A percentile compares a stretch with the other conserved stretches of the same genome.
phyloP scores from a whole-genome alignment of 2,888 invertebrate genomes.

The Volucella zonaria region DNA sequence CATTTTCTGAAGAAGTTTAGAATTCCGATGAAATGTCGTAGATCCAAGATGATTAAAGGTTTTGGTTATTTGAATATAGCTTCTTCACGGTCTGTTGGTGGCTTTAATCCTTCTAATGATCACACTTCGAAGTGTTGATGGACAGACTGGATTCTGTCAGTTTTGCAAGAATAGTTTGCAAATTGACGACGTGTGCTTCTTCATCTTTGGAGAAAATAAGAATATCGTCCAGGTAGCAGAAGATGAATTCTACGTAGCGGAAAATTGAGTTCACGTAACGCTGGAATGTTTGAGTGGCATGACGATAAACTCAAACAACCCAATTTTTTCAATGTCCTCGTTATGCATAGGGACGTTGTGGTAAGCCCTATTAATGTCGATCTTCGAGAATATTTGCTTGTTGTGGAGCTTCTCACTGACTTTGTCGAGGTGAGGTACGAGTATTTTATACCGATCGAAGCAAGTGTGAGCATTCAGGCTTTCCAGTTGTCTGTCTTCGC shows the following conservation, averaged over 20 bases:
- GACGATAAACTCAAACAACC: conserved; percentile 78
- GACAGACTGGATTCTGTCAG: too few relatives aligned
- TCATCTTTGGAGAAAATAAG: conserved; percentile 73
- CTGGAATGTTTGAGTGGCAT: conserved; percentile 79
- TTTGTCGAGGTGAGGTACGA: conserved; percentile 30
- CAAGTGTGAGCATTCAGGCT: conserved; percentile 75
- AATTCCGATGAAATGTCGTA: conserved; percentile 65
- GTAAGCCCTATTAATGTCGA: conserved; percentile 77
- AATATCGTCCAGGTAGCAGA: conserved; percentile 77
- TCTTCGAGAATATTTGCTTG: conserved; percentile 65
- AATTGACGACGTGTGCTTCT: conserved; percentile 71
- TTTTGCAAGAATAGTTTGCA: conserved; percentile 20
- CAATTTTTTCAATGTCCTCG: conserved; percentile 79
- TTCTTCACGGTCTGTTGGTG: conserved; percentile 55
- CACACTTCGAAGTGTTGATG: conserved; percentile 49
- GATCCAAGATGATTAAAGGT: conserved; percentile 45
- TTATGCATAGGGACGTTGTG: conserved; percentile 78
- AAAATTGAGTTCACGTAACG: conserved; percentile 76
- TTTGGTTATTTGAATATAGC: conserved; percentile 52
- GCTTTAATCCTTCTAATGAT: conserved; percentile 35
- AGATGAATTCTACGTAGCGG: conserved; percentile 74
- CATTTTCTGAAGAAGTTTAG: conserved; percentile 55
- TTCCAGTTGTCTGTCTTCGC: background rate
- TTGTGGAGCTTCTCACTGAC: background rate
- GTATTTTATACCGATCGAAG: conserved; percentile 78